These are phyloP conservation scores for Oreochromis grahami DNA, from an alignment of 2,797 vertebrate genomes.

Conservation along the genomic window DNA sequence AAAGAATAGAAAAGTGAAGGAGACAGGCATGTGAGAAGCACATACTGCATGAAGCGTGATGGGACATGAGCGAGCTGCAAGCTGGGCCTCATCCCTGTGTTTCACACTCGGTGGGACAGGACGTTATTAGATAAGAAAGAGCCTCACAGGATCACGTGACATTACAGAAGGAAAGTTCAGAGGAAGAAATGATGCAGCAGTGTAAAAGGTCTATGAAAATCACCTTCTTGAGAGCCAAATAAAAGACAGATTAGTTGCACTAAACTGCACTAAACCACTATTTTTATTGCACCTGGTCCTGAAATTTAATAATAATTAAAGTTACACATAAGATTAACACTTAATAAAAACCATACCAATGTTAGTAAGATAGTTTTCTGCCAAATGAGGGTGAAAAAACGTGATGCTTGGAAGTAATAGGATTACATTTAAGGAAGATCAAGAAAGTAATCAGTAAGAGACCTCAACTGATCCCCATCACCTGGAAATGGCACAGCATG, in stretches of 20 bases:
- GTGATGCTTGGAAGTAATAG: constrained; percentile 55
- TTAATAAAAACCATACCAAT: background rate
- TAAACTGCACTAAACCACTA: background rate
- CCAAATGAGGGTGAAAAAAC: constrained; percentile 27
- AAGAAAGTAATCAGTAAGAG: constrained; percentile 44
- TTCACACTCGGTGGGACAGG: constrained; percentile 7
- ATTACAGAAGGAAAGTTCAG: background rate
- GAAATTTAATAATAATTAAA: background rate
- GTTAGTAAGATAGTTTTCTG: background rate
- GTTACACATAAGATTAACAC: background rate
- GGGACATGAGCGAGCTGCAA: constrained; percentile 58
- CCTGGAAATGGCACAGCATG: constrained; percentile 45
- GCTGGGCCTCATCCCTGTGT: constrained; percentile 14
- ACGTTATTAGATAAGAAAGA: background rate
- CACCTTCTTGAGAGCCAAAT: background rate
- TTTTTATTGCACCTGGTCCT: background rate
- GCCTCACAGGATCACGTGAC: background rate
- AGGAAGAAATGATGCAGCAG: background rate
- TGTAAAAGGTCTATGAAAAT: background rate
- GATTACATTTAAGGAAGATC: constrained; percentile 62
- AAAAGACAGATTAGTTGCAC: background rate
- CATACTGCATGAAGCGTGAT: constrained; percentile 66
- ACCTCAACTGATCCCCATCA: constrained; percentile 46
- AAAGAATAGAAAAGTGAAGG: constrained; percentile 26
- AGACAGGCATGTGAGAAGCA: constrained; percentile 66